Conservation (phyloP, 2,113 vertebrate genomes). For the Micronycteris hirsuta region DNA sequence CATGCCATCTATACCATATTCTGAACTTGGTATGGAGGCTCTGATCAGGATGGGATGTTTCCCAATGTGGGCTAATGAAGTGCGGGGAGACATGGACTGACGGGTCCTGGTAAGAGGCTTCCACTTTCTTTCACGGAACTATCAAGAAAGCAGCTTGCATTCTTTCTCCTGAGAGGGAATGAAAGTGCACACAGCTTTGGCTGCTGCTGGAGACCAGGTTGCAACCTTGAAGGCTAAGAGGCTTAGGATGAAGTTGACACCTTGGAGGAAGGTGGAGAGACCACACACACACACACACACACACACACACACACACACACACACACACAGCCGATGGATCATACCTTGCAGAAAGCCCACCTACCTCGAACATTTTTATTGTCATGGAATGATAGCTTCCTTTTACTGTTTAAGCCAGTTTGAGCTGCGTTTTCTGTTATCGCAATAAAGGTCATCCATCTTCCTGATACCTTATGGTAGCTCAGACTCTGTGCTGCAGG, state of each 20-base stretch:
- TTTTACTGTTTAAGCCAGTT: background rate
- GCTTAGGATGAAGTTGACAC: background rate
- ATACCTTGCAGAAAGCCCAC: background rate
- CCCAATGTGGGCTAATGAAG: background rate
- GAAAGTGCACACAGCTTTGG: background rate
- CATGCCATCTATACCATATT: background rate
- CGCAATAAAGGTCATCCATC: background rate
- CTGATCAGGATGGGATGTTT: background rate
- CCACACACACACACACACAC: background rate
- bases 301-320: no score
- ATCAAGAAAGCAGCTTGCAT: slow-evolving; percentile 3
- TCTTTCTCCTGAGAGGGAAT: background rate
- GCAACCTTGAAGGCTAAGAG: background rate
- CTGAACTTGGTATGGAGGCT: background rate
- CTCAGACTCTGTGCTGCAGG: background rate
- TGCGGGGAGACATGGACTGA: background rate
- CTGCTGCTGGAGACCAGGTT: background rate
- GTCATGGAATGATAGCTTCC: background rate
- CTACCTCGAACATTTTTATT: background rate
- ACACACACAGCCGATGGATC: background rate
- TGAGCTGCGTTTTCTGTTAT: background rate
- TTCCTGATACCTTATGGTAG: background rate
- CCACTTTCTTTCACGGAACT: background rate
- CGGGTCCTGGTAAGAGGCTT: background rate
- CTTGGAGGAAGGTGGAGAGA: background rate